phyloP scores from a whole-genome alignment of 2,113 vertebrate genomes.

The Brachyhypopomus gauderio region DNA sequence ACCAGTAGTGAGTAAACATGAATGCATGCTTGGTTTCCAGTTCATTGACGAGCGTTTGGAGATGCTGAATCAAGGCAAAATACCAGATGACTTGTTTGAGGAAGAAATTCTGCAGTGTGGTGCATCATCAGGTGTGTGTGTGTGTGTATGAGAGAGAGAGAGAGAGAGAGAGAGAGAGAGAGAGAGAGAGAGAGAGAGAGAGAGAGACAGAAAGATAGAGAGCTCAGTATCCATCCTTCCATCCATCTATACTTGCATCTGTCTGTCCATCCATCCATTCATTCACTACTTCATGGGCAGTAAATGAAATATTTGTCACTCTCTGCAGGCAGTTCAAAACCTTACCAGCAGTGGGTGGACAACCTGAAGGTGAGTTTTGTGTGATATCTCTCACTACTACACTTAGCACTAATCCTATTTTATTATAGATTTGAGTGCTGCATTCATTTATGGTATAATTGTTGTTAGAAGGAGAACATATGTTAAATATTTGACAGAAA shows the following conservation, averaged over 20 bases:
- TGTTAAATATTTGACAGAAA: slow-evolving; percentile 65
- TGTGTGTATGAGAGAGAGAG: neutral
- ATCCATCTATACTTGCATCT: neutral
- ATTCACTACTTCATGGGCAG: neutral
- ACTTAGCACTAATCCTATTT: neutral
- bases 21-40: slow-evolving; percentile 60
- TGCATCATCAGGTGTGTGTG: slow-evolving; percentile 71
- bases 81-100: slow-evolving; percentile 85
- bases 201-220: no score
- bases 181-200: neutral
- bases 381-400: neutral
- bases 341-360: slow-evolving; percentile 84
- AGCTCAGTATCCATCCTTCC: no score
- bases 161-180: no score
- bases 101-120: slow-evolving; percentile 78
- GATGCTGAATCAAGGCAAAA: slow-evolving; percentile 78
- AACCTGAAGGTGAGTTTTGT: slow-evolving; percentile 79
- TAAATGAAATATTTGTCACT: neutral
- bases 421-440: neutral
- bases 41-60: slow-evolving; percentile 85
- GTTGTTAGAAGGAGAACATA: neutral
- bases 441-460: neutral
- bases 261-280: neutral
- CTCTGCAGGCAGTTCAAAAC: slow-evolving; percentile 73
- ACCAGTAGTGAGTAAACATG: no score